Evolutionary conservation across 2,888 invertebrate genomes (phyloP), one percentile per base, ranked within the genome.

Genomic region (Rotaria magnacalcarata): DNA sequence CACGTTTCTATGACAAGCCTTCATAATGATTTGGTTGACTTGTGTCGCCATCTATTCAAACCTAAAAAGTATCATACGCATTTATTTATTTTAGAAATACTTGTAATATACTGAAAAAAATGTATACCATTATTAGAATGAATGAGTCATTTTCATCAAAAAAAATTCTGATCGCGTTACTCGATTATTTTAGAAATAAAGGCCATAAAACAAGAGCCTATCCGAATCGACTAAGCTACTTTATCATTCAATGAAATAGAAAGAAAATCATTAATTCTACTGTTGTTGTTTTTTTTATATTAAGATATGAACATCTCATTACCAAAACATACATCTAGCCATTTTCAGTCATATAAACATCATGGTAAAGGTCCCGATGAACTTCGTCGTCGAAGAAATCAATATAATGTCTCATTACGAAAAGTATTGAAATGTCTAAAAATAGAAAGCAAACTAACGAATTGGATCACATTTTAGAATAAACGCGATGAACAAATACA

Each of bases 311-410:
- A 67, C 34, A 6, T 34, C 19, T 67, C 67, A 6, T 34, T 41
- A 34, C 7, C 34, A 41, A 67, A 67, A 67, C 34, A 34, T 41
- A 34, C 67, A 43, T 47, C 47, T 80, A 43, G 10, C 47, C 80
- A 47, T n/a, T 47, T 80, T 24, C 80, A 47, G 21, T 43, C 43
- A n/a, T 80, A 80, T 80, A 80, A 80, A 80, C 80, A 80, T 80
- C 80, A n/a, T 47, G 80, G 47, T 11, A 80, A 80, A 80, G 47
- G 47, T 47, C 3, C 47, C 0, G 80, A 80, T 47, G 47, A 86
- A 27, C 75, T 85, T 52, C 52, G 86, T 6, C 86, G 86, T 74
- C 24, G 85, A 47, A 80, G 86, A 24, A 85, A 85, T 84, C 85
- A 86, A 43, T 54, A n/a, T 8, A 84, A 50, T 21, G 56, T 86